Conservation (phyloP, 2,888 invertebrate species). For the Drosophila meridiana region DNA sequence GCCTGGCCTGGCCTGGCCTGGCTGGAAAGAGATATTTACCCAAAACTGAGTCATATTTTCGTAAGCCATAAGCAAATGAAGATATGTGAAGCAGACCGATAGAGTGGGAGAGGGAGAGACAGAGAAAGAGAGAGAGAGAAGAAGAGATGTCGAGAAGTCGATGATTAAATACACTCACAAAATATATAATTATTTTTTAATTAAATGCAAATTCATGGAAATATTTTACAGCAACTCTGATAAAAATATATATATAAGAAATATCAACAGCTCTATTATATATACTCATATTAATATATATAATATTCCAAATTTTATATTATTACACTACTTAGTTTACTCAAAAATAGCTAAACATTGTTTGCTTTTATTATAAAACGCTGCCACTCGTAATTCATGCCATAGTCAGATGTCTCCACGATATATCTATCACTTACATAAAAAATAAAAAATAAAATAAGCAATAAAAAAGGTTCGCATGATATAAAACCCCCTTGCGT, state of each 20-base stretch:
- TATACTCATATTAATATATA: background rate
- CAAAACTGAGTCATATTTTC: slow-evolving; percentile 38
- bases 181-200: background rate
- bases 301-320: background rate
- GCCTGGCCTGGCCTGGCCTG: background rate
- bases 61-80: slow-evolving; percentile 41
- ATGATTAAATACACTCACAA: slow-evolving; percentile 21
- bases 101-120: background rate
- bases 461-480: slow-evolving; percentile 1
- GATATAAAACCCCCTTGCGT: slow-evolving; percentile 24
- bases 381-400: background rate
- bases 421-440: slow-evolving; percentile 8
- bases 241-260: background rate
- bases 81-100: slow-evolving; percentile 18
- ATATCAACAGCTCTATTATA: too few relatives aligned
- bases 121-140: background rate
- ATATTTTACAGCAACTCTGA: too few relatives aligned
- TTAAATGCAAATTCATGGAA: background rate
- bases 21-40: slow-evolving; percentile 11
- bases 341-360: background rate
- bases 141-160: background rate
- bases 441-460: slow-evolving; percentile 4
- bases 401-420: background rate
- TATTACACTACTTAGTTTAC: background rate
- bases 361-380: background rate